Evolutionary conservation across 2,888 invertebrate genomes (phyloP).

Genomic region (Netelia inedita): DNA sequence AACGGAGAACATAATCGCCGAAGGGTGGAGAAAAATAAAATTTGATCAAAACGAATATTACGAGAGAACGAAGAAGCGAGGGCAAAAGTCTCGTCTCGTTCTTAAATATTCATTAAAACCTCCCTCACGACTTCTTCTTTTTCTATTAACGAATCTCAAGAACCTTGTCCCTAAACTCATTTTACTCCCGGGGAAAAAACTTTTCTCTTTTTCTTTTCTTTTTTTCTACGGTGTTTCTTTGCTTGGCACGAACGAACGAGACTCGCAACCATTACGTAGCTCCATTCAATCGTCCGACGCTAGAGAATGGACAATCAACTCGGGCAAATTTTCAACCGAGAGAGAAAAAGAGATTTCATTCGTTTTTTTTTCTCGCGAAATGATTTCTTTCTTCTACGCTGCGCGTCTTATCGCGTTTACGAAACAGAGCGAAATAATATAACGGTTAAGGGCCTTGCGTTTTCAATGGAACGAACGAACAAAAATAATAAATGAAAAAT

Average conservation of each 20-base stretch:
- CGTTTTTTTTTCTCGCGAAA: slow-evolving; percentile 20
- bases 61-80: slow-evolving; percentile 35
- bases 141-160: slow-evolving; percentile 6
- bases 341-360: slow-evolving; percentile 9
- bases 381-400: slow-evolving; percentile 39
- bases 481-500: background rate
- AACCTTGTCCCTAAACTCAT: slow-evolving; percentile 47
- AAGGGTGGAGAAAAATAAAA: background rate
- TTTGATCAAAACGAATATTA: slow-evolving; percentile 38
- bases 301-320: slow-evolving; percentile 65
- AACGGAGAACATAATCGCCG: background rate
- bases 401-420: background rate
- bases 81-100: slow-evolving; percentile 32
- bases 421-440: background rate
- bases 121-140: slow-evolving; percentile 5
- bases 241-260: slow-evolving; percentile 34
- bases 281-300: slow-evolving; percentile 56
- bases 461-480: slow-evolving; percentile 14
- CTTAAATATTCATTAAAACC: slow-evolving; percentile 56
- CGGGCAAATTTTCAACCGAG: slow-evolving; percentile 41
- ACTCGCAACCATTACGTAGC: slow-evolving; percentile 58
- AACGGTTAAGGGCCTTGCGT: slow-evolving; percentile 8
- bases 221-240: background rate
- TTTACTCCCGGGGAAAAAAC: slow-evolving; percentile 49
- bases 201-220: slow-evolving; percentile 15